phyloP scores from a whole-genome alignment of 2,113 vertebrate species.

The Scophthalmus maximus region DNA sequence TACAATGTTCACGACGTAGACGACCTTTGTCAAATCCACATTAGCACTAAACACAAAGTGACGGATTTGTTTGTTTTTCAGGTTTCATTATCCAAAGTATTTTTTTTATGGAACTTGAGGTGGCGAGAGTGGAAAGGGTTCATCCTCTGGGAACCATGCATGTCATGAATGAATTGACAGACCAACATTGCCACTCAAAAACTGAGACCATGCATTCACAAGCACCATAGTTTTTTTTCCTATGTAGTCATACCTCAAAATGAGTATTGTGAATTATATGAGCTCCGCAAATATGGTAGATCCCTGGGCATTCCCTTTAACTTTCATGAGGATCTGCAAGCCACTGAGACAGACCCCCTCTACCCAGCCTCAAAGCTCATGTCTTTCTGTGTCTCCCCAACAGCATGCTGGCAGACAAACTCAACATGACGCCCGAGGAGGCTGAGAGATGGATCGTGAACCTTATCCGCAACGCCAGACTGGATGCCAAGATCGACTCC shows the following conservation, averaged over 20 bases:
- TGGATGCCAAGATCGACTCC: constrained; percentile 98
- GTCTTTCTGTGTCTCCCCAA: constrained; percentile 42
- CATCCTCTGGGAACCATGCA: no score
- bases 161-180: background rate
- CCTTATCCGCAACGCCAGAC: constrained; percentile 95
- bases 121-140: no score
- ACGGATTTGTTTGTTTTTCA: no score
- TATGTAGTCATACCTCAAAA: background rate
- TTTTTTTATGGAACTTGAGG: no score
- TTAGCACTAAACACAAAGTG: no score
- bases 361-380: background rate
- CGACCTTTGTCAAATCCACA: no score
- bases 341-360: background rate
- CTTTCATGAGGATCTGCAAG: background rate
- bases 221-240: background rate
- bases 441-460: constrained; percentile 99
- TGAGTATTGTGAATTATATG: background rate
- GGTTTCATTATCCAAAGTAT: no score
- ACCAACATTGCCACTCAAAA: background rate
- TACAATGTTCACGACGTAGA: no score
- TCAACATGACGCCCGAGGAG: constrained; percentile 98
- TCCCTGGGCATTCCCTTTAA: background rate
- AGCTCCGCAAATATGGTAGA: background rate
- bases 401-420: constrained; percentile 98
- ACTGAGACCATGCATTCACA: background rate